Evolutionary conservation across 2,888 invertebrate genomes (phyloP).

Genomic region (Toxonevra muliebris): DNA sequence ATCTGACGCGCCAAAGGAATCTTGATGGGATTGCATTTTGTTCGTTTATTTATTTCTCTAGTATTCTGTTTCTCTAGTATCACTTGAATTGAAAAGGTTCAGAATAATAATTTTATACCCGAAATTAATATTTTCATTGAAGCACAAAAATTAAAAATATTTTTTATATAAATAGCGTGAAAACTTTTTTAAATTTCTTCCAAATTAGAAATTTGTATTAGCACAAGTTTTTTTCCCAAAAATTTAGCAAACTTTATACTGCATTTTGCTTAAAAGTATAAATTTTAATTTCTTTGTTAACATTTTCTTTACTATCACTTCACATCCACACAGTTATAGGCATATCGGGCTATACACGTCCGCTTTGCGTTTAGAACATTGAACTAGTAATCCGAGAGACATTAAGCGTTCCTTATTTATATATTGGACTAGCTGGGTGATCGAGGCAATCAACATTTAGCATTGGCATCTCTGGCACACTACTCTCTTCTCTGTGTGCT

Average conservation of each 20-base stretch:
- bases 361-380: constrained; percentile 56
- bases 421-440: constrained; percentile 50
- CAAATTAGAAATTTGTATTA: too few species aligned
- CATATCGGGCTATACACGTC: constrained; percentile 23
- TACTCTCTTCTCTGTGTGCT: constrained; percentile 9
- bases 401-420: constrained; percentile 62
- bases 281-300: constrained; percentile 14
- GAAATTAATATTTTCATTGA: too few species aligned
- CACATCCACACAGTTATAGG: constrained; percentile 11
- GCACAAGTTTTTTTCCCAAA: too few species aligned
- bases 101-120: too few species aligned
- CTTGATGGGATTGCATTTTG: constrained; percentile 49
- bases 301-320: not conserved
- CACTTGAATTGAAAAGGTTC: too few species aligned
- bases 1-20: constrained; percentile 40
- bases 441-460: constrained; percentile 62
- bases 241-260: too few species aligned
- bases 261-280: not conserved
- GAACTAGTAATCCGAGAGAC: constrained; percentile 56
- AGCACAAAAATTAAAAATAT: too few species aligned
- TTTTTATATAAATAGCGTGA: too few species aligned
- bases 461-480: not conserved
- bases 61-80: too few species aligned
- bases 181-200: too few species aligned
- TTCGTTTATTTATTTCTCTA: not conserved